Conservation (phyloP, 2,888 invertebrate species). For the Dioctria rufipes region DNA sequence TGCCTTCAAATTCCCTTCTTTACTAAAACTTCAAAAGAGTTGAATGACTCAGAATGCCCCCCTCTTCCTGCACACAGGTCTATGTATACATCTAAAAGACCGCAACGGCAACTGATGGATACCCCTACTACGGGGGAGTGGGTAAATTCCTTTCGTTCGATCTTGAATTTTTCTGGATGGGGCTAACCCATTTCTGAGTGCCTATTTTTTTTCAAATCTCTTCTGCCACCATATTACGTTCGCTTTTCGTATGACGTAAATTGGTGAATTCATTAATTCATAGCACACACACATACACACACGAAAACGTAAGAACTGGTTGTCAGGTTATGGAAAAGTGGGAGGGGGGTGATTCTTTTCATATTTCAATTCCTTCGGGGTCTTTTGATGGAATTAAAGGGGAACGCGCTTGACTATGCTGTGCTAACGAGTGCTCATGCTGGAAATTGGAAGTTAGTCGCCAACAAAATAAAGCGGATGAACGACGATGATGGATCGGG, state of each 20-base stretch:
- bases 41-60: background rate
- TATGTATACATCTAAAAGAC: no score
- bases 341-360: background rate
- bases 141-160: background rate
- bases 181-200: background rate
- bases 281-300: background rate
- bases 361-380: background rate
- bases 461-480: no score
- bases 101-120: no score
- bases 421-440: no score
- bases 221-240: background rate
- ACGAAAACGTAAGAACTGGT: background rate
- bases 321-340: no score
- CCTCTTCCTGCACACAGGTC: no score
- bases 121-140: no score
- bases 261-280: background rate
- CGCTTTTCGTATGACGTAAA: background rate
- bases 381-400: conserved; percentile 2
- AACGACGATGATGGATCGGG: no score
- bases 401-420: background rate
- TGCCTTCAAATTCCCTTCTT: background rate
- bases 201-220: background rate
- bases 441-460: no score
- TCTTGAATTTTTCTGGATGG: background rate
- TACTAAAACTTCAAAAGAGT: background rate